Percentiles rank a stretch among this genome's conserved stretches.
Evolutionary conservation across 35 echinoderm and acorn worm genomes (phyloP).

Genomic region (Ophioderma brevispina): DNA sequence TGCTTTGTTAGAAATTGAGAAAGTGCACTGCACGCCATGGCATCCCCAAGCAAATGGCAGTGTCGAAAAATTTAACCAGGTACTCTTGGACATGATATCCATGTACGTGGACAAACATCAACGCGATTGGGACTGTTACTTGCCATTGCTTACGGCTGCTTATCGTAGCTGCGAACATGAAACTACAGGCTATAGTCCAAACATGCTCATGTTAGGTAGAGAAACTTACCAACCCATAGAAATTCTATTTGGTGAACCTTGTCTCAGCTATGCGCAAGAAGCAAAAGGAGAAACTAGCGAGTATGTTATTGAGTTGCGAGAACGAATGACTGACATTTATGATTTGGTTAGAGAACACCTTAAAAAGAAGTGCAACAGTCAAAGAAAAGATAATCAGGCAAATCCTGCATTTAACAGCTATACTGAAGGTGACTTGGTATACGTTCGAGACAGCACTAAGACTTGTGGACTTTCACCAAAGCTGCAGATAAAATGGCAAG

Average conservation of each 20-base stretch:
- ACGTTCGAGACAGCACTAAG: conserved; percentile 16
- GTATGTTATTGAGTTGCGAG: not conserved
- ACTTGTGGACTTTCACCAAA: conserved; percentile 55
- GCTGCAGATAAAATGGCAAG: conserved; percentile 59
- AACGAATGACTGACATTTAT: not conserved
- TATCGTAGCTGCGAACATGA: conserved; percentile 30
- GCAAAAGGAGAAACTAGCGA: not conserved
- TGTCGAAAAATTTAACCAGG: conserved; percentile 55
- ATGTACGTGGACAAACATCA: conserved; percentile 36
- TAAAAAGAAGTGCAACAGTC: not conserved
- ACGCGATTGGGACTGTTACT: conserved; percentile 41
- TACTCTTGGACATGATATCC: conserved; percentile 56
- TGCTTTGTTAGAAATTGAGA: conserved; percentile 20
- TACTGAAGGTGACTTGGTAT: conserved; percentile 17
- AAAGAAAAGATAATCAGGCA: conserved; percentile 8
- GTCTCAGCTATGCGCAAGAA: not conserved
- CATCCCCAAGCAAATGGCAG: conserved; percentile 50
- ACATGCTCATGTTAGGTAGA: conserved; percentile 44
- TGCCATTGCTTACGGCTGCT: conserved; percentile 27
- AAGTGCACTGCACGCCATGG: conserved; percentile 20
- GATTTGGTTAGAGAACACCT: not conserved
- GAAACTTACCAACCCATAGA: conserved; percentile 20
- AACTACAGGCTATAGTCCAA: conserved; percentile 30
- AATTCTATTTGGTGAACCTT: conserved; percentile 12
- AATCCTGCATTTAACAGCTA: not conserved